Evolutionary conservation across 2,797 vertebrate species (phyloP), one percentile per base, ranked within the genome.

Genomic region (Danio jaintianensis): DNA sequence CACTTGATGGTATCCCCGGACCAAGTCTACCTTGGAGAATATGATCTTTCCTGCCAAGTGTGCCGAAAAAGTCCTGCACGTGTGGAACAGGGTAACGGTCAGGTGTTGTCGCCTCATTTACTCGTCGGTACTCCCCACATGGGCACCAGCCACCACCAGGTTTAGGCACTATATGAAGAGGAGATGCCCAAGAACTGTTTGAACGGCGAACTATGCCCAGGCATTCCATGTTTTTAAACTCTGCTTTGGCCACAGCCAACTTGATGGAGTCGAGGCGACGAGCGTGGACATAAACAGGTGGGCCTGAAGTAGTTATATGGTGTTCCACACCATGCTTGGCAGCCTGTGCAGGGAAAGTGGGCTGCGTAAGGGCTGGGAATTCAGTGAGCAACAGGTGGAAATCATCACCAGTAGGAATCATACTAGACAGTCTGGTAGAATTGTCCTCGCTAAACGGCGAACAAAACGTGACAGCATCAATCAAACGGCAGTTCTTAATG

Each of bases 41-140:
- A 81, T 64, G 3, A 48, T 22, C 59, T 45, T 73, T 6, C 68
- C 68, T 1, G 68, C 68, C 58, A 80, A 7, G 50, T 78, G 63
- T 29, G 62, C 75, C 6, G 78, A 73, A 47, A n/a, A 72, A 79
- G 50, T 79, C 68, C 7, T 79, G 77, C 8, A 79, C 70, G 20
- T 79, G 36, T 1, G 42, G 77, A 6, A 79, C 53, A n/a, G 53
- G 77, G 55, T 79, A 79, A 5, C 53, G 56, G 67, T 79, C 66
- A 4, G 78, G 43, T 8, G 36, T 62, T 5, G 69, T 73, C 4
- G 68, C 69, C 3, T 73, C 59, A 10, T 66, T 73, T 4, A 80
- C 48, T 22, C 48, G 18, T 7, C 78, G 45, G 52, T 71, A 79
- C 40, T 78, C 53, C 0, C 76, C 76, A 20, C 76, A 78, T 11